A percentile compares a stretch with the other conserved stretches of the same genome.
phyloP scores from a whole-genome alignment of 2,888 invertebrate species.

The Alloscopus bannaensis region DNA sequence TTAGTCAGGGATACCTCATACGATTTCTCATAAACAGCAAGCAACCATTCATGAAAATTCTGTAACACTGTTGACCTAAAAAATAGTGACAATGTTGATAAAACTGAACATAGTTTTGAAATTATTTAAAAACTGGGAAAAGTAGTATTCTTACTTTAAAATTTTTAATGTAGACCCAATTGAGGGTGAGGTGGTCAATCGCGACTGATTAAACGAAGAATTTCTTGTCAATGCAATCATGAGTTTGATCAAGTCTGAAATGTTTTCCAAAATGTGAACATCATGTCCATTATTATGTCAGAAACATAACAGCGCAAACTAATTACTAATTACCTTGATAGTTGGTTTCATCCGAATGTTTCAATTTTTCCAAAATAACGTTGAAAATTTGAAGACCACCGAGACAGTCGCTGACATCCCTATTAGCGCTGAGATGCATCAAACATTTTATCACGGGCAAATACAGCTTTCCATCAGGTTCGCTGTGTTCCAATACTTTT shows the following conservation, averaged over 20 bases:
- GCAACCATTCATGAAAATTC: slow-evolving; percentile 58
- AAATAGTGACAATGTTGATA: too few species aligned
- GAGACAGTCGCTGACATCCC: slow-evolving; percentile 46
- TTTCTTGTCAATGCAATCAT: slow-evolving; percentile 47
- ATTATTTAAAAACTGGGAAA: too few species aligned
- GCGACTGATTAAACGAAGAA: slow-evolving; percentile 58
- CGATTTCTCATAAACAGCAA: slow-evolving; percentile 57
- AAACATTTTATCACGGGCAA: slow-evolving; percentile 55
- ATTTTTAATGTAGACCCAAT: slow-evolving; percentile 61
- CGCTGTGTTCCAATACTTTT: slow-evolving; percentile 38
- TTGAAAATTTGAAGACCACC: slow-evolving; percentile 43
- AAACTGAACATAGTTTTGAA: too few species aligned
- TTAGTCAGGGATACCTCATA: slow-evolving; percentile 51
- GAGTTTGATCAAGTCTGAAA: slow-evolving; percentile 43
- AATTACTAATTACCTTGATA: slow-evolving; percentile 26
- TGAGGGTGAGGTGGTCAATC: slow-evolving; percentile 44
- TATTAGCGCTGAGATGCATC: slow-evolving; percentile 54
- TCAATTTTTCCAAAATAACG: slow-evolving; percentile 44
- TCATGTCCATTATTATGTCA: neutral
- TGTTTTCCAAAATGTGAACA: slow-evolving; percentile 21
- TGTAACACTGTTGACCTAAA: slow-evolving; percentile 42
- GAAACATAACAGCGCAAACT: neutral
- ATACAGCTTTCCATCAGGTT: slow-evolving; percentile 42
- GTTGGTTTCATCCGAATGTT: neutral
- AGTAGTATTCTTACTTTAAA: slow-evolving; percentile 57